phyloP scores from a whole-genome alignment of 2,888 invertebrate species.

The Thecocarcelia acutangulata region DNA sequence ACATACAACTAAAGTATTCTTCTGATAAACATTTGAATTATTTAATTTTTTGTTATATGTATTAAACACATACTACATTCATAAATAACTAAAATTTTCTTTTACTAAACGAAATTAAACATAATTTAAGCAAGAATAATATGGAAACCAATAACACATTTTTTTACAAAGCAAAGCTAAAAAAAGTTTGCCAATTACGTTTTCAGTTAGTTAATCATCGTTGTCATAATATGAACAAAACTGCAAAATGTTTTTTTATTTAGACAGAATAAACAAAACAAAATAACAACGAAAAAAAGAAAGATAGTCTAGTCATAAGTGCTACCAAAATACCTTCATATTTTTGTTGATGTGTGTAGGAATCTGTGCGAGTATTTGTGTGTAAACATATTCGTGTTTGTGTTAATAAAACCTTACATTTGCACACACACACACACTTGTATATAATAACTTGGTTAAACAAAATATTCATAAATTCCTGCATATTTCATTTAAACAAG shows the following conservation, averaged over 20 bases:
- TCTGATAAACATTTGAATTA: no score
- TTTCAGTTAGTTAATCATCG: conserved; percentile 35
- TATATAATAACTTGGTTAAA: conserved; percentile 1
- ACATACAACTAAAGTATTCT: neutral
- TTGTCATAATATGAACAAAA: conserved; percentile 39
- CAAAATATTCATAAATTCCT: conserved; percentile 54
- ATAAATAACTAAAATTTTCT: no score
- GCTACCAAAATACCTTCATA: conserved; percentile 51
- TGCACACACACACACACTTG: conserved; percentile 24
- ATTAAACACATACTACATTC: no score
- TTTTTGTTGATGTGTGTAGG: conserved; percentile 1
- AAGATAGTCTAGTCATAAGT: neutral
- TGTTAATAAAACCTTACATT: conserved; percentile 29
- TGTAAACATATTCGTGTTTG: neutral
- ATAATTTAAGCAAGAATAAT: conserved; percentile 24
- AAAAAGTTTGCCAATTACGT: conserved; percentile 46
- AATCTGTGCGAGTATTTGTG: no score
- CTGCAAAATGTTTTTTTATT: conserved; percentile 32
- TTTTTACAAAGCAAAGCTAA: neutral
- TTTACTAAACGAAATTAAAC: no score
- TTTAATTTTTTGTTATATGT: no score
- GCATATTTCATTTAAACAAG: conserved; percentile 32
- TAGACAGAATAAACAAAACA: conserved; percentile 64
- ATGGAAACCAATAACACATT: neutral
- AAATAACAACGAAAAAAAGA: conserved; percentile 36